phyloP scores from a whole-genome alignment of 2,113 vertebrate genomes.

The Circaetus gallicus region DNA sequence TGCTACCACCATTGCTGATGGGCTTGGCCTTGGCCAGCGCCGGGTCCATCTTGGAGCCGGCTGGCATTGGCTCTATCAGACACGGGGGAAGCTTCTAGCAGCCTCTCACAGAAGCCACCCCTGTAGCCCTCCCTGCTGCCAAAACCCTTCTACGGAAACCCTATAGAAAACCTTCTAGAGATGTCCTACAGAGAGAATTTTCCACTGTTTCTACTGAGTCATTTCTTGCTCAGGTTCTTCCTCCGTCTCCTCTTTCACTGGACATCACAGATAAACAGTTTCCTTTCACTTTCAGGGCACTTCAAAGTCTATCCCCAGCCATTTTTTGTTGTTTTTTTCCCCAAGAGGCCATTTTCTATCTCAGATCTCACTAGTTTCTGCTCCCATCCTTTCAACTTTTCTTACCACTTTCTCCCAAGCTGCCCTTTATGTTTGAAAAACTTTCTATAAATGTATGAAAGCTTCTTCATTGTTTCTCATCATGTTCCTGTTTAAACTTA shows the following conservation, averaged over 20 bases:
- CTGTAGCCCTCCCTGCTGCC: too few relatives aligned
- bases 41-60: too few relatives aligned
- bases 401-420: neutral
- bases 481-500: neutral
- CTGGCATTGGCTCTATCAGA: too few relatives aligned
- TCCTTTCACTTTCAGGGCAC: neutral
- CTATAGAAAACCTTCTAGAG: neutral
- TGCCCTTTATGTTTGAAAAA: neutral
- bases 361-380: neutral
- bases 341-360: neutral
- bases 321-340: neutral
- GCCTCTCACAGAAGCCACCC: too few relatives aligned
- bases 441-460: neutral
- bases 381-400: neutral
- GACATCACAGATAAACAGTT: neutral
- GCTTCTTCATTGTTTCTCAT: neutral
- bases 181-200: neutral
- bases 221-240: neutral
- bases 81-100: too few relatives aligned
- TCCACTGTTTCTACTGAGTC: neutral
- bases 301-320: neutral
- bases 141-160: too few relatives aligned
- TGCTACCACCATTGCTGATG: rapidly evolving
- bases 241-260: neutral
- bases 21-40: too few relatives aligned